These are phyloP conservation scores for Arenaria interpres DNA, from an alignment of 2,113 vertebrate species.

Conservation along the genomic window DNA sequence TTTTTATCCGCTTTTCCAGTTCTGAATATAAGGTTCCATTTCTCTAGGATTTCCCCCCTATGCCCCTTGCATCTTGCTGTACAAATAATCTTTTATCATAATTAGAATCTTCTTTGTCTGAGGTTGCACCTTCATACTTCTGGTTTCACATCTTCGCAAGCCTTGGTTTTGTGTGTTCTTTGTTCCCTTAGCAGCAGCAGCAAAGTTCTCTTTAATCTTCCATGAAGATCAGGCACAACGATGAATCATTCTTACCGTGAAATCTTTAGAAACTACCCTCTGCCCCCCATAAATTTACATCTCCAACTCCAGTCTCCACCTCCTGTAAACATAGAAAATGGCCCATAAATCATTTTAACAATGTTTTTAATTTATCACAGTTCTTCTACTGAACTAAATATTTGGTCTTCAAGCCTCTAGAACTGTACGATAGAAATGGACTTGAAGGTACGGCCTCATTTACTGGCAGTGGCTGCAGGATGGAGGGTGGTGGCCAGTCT, in stretches of 20 bases:
- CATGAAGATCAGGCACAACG: conserved; percentile 3
- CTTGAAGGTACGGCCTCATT: neutral
- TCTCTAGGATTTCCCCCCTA: neutral
- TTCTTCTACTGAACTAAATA: neutral
- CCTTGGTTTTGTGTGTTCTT: neutral
- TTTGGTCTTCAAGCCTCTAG: neutral
- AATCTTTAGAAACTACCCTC: neutral
- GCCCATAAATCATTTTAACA: conserved; percentile 4
- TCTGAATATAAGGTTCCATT: neutral
- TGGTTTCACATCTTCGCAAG: neutral
- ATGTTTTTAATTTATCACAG: neutral
- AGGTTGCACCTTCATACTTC: neutral
- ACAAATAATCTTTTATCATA: neutral
- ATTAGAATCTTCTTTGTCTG: neutral
- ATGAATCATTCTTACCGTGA: neutral
- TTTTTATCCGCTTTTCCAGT: neutral
- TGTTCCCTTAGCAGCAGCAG: conserved; percentile 35
- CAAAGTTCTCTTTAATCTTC: conserved; percentile 47
- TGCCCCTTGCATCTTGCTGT: neutral
- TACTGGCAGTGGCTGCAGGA: neutral
- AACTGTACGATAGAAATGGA: neutral
- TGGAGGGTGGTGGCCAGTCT: neutral
- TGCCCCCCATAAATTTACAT: neutral
- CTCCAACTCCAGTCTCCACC: neutral
- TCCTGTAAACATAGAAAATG: neutral